Percentiles rank a stretch among this genome's conserved stretches.
Evolutionary conservation across 2,113 vertebrate genomes (phyloP).

Genomic region (Sprattus sprattus): DNA sequence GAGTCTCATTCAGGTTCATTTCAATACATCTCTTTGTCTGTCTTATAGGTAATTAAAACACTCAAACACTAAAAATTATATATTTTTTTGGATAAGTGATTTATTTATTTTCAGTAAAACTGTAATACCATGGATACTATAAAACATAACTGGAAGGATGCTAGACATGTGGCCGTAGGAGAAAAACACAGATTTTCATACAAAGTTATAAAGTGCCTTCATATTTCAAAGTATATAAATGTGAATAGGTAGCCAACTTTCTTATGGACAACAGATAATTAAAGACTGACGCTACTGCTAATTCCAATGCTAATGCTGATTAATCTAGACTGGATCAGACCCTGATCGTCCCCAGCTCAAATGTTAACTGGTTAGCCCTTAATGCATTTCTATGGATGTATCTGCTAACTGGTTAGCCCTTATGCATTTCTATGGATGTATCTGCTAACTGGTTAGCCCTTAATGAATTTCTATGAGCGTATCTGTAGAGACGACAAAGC

Average conservation of each 20-base stretch:
- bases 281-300: background rate
- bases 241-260: background rate
- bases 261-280: background rate
- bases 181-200: background rate
- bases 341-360: too few relatives aligned
- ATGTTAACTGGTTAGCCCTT: background rate
- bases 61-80: background rate
- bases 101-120: background rate
- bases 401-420: background rate
- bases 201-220: constrained; percentile 4
- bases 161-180: background rate
- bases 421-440: background rate
- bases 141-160: background rate
- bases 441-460: background rate
- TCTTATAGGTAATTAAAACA: background rate
- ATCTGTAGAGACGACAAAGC: background rate
- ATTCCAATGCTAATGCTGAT: too few relatives aligned
- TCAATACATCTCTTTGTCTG: background rate
- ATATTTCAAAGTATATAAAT: background rate
- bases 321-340: too few relatives aligned
- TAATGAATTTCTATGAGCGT: background rate
- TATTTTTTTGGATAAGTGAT: background rate
- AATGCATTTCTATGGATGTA: background rate
- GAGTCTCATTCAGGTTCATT: background rate
- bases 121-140: background rate